These are phyloP conservation scores for human (Homo sapiens) DNA, from an alignment of 2,113 vertebrate genomes.

Conservation along the genomic window DNA sequence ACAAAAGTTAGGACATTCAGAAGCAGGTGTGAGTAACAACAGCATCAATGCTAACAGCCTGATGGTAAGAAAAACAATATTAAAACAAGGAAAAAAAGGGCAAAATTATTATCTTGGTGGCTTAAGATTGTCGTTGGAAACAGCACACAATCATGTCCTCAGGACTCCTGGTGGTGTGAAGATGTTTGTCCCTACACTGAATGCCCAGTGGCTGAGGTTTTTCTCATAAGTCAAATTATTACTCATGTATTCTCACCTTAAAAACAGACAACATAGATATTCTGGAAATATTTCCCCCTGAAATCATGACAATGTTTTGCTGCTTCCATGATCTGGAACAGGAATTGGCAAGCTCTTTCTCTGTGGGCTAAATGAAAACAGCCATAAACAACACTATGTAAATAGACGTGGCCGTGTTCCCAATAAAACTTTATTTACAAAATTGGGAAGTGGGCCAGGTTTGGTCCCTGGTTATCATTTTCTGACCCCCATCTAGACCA, in stretches of 20 bases:
- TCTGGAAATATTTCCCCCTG: background rate
- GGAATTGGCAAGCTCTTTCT: background rate
- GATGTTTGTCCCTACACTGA: rapidly evolving
- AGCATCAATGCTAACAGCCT: background rate
- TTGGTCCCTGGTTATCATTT: background rate
- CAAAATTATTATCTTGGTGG: background rate
- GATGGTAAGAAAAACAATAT: background rate
- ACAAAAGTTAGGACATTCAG: background rate
- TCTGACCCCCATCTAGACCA: background rate
- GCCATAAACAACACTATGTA: too few relatives aligned
- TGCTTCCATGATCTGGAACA: background rate
- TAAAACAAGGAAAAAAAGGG: background rate
- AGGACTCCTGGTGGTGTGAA: rapidly evolving
- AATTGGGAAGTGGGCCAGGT: background rate
- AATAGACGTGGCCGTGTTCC: background rate
- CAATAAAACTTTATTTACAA: slow-evolving; percentile 18
- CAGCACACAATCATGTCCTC: rapidly evolving
- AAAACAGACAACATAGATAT: background rate
- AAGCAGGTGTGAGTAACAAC: background rate
- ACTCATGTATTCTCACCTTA: background rate
- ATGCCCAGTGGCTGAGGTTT: background rate
- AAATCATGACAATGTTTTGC: too few relatives aligned
- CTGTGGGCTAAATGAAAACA: background rate
- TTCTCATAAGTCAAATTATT: background rate
- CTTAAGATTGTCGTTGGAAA: background rate